Conservation (phyloP, 2,113 vertebrate species). For the pig (Sus scrofa) region DNA sequence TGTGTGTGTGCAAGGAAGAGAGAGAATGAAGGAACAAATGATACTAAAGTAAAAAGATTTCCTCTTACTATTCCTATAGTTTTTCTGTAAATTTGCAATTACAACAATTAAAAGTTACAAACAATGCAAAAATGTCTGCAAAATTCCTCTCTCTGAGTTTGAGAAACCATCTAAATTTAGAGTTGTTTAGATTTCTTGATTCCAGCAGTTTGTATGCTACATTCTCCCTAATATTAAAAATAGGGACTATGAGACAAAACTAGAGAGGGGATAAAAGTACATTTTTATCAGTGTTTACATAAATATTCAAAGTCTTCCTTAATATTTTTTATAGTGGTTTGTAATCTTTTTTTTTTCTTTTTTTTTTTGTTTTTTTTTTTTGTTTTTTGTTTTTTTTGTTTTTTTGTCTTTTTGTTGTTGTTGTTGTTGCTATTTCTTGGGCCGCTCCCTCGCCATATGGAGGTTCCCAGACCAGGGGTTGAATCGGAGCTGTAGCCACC, state of each 20-base stretch:
- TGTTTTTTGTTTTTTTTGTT: no score
- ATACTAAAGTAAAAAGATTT: neutral
- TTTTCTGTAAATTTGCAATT: neutral
- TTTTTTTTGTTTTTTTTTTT: no score
- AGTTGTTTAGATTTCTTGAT: neutral
- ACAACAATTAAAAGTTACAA: neutral
- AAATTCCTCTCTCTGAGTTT: neutral
- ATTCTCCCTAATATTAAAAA: neutral
- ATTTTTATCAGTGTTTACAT: neutral
- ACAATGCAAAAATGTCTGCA: neutral
- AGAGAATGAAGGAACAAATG: neutral
- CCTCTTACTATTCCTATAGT: neutral
- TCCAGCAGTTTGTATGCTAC: neutral
- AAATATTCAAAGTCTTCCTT: conserved; percentile 21
- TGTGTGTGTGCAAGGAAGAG: neutral
- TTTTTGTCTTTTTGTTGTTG: no score
- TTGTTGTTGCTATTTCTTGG: no score
- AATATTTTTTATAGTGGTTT: neutral
- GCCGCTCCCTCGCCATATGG: no score
- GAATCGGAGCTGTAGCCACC: no score
- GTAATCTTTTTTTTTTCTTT: neutral
- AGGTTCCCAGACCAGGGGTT: no score
- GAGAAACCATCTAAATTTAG: neutral
- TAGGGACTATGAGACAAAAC: neutral
- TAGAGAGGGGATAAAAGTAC: neutral